Evolutionary conservation across 2,113 vertebrate species (phyloP).

Genomic region (Alces alces): DNA sequence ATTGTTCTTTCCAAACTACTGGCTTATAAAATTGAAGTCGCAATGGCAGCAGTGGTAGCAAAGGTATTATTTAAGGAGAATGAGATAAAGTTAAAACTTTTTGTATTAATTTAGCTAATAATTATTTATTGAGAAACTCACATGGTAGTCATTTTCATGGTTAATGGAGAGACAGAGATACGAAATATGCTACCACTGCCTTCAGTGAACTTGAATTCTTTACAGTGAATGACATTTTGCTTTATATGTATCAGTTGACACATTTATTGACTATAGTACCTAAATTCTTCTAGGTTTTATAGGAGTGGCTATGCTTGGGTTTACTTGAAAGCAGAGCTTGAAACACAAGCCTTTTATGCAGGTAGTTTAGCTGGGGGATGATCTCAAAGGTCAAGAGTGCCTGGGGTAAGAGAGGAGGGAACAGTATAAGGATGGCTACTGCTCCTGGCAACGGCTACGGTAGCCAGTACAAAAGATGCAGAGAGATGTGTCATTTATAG

Average conservation of each 20-base stretch:
- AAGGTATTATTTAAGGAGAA: not conserved
- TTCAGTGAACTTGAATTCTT: not conserved
- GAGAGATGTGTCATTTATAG: not conserved
- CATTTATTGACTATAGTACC: not conserved
- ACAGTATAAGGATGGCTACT: not conserved
- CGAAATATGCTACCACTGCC: not conserved
- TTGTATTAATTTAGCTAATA: conserved; percentile 4
- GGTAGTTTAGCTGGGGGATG: not conserved
- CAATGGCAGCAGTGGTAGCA: not conserved
- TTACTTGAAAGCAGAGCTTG: not conserved
- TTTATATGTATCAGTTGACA: not conserved
- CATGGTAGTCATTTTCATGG: not conserved
- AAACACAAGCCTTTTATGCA: not conserved
- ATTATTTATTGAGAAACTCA: conserved; percentile 9
- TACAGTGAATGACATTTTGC: not conserved
- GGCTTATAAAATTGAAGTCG: not conserved
- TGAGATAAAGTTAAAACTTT: not conserved
- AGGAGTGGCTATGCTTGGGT: not conserved
- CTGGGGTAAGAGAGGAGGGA: not conserved
- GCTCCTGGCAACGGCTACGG: fast-evolving
- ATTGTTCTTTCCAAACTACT: not conserved
- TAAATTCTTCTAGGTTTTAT: not conserved
- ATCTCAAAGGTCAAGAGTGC: not conserved
- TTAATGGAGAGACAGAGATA: not conserved
- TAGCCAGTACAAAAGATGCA: not conserved